Evolutionary conservation across 2,888 invertebrate genomes (phyloP), one percentile per base, ranked within the genome.

Genomic region (Lepidochrysops patricia): DNA sequence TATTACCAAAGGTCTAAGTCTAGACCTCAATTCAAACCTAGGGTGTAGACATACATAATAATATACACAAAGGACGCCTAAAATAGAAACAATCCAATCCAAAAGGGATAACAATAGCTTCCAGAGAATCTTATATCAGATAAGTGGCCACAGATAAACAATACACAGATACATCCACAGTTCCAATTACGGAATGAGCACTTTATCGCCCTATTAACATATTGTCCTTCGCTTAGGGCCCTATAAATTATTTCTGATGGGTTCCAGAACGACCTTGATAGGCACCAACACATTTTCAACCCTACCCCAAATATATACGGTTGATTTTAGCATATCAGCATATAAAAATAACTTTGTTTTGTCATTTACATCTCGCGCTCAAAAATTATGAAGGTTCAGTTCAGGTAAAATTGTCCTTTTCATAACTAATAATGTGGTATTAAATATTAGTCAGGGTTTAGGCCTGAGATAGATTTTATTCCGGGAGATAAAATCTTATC

Each of bases 301-400:
- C 43, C 9, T 9, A 3, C 19, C 43, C 4, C 19, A 9, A 19
- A 0, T 12, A 3, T 1, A 43, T 12, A 43, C 1, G 43, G 43
- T 9, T 12, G 19, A 43, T 19, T 43, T 43, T 43, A 9, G 43
- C 2, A 9, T 9, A 4, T 4, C 9, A 19, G 9, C 9, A 4
- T 9, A 19, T 12, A 43, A 43, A 43, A 43, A 19, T 43, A 23
- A 43, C 43, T 43, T 43, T 43, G 43, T 43, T 43, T 43, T 43
- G 43, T 43, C 43, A 43, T 43, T 43, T 43, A 43, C 43, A 43
- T 43, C 43, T 43, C 43, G 19, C 19, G 19, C 43, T 43, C 43
- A 54, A 54, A 54, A 54, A 54, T 54, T 54, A 54, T 54, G 32
- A 54, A 29, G 54, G 54, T 54, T 54, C 54, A 12, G 54, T 54